Evolutionary conservation across 2,113 vertebrate genomes (phyloP).

Genomic region (Lipophrys pholis): DNA sequence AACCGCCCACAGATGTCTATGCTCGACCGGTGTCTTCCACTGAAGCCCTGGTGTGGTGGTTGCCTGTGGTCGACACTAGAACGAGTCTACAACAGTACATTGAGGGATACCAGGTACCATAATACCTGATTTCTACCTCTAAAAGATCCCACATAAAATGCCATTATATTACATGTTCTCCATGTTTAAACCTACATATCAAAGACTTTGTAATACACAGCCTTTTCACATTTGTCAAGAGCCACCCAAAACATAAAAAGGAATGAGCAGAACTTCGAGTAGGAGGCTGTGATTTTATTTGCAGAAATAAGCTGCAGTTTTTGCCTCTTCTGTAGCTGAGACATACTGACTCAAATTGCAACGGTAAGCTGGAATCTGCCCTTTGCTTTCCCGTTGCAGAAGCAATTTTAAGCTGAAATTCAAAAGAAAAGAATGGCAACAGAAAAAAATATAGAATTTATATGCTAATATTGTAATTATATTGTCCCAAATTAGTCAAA

Average conservation of each 20-base stretch:
- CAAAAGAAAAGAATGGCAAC: too few relatives aligned
- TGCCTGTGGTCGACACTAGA: conserved; percentile 86
- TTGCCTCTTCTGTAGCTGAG: not conserved
- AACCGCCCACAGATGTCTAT: conserved; percentile 89
- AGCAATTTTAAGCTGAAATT: too few relatives aligned
- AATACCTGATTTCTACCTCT: not conserved
- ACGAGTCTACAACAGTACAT: conserved; percentile 87
- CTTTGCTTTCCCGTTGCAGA: not conserved
- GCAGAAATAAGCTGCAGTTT: not conserved
- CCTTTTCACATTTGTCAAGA: not conserved
- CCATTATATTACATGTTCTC: not conserved
- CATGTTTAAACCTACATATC: not conserved
- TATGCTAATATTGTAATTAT: too few relatives aligned
- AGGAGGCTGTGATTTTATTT: not conserved
- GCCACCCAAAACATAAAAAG: not conserved
- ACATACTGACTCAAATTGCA: not conserved
- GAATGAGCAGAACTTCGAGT: not conserved
- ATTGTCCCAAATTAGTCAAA: too few relatives aligned
- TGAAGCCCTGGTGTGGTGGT: conserved; percentile 94
- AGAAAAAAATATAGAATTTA: too few relatives aligned
- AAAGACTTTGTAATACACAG: not conserved
- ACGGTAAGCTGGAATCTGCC: not conserved
- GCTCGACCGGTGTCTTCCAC: conserved; percentile 90
- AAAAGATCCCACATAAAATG: not conserved
- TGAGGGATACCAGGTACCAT: conserved; percentile 89